phyloP scores from a whole-genome alignment of 2,888 invertebrate genomes.

The Caenorhabditis japonica region DNA sequence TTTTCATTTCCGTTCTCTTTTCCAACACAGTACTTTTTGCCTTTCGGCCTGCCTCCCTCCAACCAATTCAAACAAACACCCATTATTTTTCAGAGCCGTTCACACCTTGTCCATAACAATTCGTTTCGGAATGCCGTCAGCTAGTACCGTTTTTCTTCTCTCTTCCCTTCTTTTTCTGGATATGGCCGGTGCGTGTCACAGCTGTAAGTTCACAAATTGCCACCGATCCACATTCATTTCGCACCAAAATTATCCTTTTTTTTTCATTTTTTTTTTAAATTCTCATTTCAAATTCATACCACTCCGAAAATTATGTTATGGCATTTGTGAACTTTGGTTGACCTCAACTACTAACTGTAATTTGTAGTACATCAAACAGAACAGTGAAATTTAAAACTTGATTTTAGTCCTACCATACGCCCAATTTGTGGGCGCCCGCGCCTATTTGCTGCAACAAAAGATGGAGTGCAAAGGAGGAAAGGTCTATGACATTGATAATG shows the following conservation, averaged over 20 bases:
- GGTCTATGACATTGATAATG: constrained; percentile 71
- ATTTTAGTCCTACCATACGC: constrained; percentile 68
- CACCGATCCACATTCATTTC: constrained; percentile 14
- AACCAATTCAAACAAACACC: constrained; percentile 24
- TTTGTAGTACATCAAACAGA: neutral
- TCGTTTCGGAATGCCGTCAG: constrained; percentile 13
- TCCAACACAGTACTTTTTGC: constrained; percentile 21
- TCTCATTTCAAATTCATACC: neutral
- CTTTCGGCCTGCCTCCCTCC: too few relatives aligned
- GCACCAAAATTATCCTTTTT: constrained; percentile 12
- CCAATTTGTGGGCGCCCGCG: constrained; percentile 69
- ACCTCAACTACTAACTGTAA: constrained; percentile 5
- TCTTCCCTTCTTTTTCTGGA: constrained; percentile 25
- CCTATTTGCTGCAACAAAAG: constrained; percentile 70
- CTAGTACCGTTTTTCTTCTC: constrained; percentile 29
- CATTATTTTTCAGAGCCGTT: constrained; percentile 1
- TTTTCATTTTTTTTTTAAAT: constrained; percentile 7
- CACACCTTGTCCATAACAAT: neutral
- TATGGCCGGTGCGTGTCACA: constrained; percentile 60
- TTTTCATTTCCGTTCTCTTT: constrained; percentile 27
- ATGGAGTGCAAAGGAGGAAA: constrained; percentile 75
- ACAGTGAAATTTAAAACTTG: neutral
- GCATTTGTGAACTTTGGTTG: constrained; percentile 48
- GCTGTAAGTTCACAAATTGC: constrained; percentile 56
- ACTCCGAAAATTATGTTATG: constrained; percentile 17